phyloP scores from a whole-genome alignment of 2,797 vertebrate species.

The Ctenosaura bakeri region DNA sequence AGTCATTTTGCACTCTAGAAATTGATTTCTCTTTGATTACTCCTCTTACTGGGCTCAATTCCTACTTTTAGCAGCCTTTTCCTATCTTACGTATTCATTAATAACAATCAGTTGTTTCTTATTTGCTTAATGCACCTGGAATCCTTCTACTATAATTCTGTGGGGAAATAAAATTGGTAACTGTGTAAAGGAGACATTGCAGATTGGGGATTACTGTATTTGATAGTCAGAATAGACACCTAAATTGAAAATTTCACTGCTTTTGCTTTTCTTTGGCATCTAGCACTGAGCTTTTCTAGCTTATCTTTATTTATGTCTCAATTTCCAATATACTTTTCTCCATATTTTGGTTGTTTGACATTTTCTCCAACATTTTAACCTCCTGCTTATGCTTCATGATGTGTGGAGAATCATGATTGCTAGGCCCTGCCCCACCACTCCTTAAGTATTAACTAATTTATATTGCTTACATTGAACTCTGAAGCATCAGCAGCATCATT shows the following conservation, averaged over 20 bases:
- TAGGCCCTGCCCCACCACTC: slow-evolving; percentile 73
- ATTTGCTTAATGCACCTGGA: slow-evolving; percentile 65
- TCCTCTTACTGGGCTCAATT: slow-evolving; percentile 58
- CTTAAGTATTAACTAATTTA: slow-evolving; percentile 66
- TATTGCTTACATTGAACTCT: slow-evolving; percentile 56
- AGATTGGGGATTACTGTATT: slow-evolving; percentile 27
- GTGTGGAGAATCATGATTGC: slow-evolving; percentile 80
- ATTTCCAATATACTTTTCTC: slow-evolving; percentile 54
- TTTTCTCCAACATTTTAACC: slow-evolving; percentile 66
- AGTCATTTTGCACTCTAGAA: slow-evolving; percentile 54
- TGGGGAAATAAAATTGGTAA: slow-evolving; percentile 44
- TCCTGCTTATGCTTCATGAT: slow-evolving; percentile 62
- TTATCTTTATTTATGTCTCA: slow-evolving; percentile 45
- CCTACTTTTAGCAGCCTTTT: slow-evolving; percentile 87
- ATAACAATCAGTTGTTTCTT: slow-evolving; percentile 72
- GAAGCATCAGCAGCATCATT: slow-evolving; percentile 57
- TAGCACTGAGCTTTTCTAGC: slow-evolving; percentile 60
- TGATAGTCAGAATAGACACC: slow-evolving; percentile 55
- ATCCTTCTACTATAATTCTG: slow-evolving; percentile 57
- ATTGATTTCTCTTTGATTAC: slow-evolving; percentile 42
- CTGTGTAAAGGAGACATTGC: slow-evolving; percentile 36
- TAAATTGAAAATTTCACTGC: slow-evolving; percentile 60
- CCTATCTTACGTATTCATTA: slow-evolving; percentile 75
- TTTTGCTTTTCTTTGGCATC: slow-evolving; percentile 67
- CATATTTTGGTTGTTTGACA: slow-evolving; percentile 61